Conservation (phyloP, 2,113 vertebrate species). For the Neogale vison region DNA sequence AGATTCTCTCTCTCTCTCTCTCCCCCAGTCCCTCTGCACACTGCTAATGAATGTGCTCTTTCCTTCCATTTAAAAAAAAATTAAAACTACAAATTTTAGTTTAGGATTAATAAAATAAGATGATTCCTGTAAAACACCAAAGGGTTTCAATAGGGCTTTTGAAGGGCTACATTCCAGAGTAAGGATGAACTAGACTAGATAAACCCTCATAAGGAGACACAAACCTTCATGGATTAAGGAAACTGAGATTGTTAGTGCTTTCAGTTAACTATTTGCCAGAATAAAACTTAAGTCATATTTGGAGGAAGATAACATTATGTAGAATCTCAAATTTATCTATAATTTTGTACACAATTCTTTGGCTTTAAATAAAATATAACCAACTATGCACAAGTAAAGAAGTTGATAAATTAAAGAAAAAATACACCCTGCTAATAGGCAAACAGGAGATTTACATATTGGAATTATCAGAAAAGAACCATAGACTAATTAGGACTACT, state of each 20-base stretch:
- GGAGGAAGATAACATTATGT: not conserved
- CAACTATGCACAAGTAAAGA: not conserved
- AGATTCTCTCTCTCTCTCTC: not conserved
- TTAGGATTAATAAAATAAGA: not conserved
- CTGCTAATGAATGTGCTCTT: not conserved
- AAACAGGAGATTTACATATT: not conserved
- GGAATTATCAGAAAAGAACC: not conserved
- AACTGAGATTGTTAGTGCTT: not conserved
- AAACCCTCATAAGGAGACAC: not conserved
- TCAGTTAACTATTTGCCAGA: not conserved
- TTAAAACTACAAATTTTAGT: not conserved
- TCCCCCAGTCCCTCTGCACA: not conserved
- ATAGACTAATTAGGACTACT: not conserved
- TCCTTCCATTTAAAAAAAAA: not conserved
- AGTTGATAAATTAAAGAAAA: conserved; percentile 12
- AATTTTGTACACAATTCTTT: not conserved
- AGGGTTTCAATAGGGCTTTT: not conserved
- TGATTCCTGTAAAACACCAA: not conserved
- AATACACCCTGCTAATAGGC: not conserved
- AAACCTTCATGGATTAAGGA: not conserved
- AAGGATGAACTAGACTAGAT: not conserved
- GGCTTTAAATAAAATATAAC: not conserved
- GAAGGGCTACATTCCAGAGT: not conserved
- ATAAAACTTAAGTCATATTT: conserved; percentile 6
- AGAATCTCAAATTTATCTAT: not conserved